These are phyloP conservation scores for Plestiodon gilberti DNA, from an alignment of 2,113 vertebrate species.

Conservation along the genomic window DNA sequence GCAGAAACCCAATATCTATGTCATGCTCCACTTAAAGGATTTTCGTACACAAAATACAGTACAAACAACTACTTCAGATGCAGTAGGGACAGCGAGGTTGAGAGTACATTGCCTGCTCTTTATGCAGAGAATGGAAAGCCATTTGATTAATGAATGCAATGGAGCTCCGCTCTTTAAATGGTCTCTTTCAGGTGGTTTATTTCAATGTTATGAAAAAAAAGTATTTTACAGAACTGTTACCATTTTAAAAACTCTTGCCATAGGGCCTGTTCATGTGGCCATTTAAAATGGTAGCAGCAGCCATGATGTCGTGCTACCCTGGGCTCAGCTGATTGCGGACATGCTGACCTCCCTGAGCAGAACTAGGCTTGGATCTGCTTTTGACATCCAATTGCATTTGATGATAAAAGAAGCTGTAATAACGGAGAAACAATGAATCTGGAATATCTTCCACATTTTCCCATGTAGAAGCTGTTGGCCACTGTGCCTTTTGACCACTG, in stretches of 20 bases:
- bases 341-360: neutral
- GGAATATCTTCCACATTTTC: neutral
- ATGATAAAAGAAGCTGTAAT: neutral
- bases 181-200: constrained; percentile 31
- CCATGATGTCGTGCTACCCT: neutral
- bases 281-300: neutral
- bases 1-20: neutral
- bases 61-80: constrained; percentile 49
- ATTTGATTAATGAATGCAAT: constrained; percentile 35
- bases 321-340: neutral
- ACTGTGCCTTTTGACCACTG: neutral
- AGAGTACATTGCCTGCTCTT: constrained; percentile 36
- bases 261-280: neutral
- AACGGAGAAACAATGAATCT: neutral
- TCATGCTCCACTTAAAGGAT: constrained; percentile 28
- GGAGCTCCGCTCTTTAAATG: constrained; percentile 43
- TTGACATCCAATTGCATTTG: neutral
- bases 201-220: constrained; percentile 26
- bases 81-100: constrained; percentile 14
- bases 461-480: neutral
- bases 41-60: constrained; percentile 17
- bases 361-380: neutral
- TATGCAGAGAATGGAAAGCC: constrained; percentile 26
- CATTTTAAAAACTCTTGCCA: neutral
- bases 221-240: neutral